Conservation (phyloP, 2,888 invertebrate species). For the Xestobium rufovillosum region DNA sequence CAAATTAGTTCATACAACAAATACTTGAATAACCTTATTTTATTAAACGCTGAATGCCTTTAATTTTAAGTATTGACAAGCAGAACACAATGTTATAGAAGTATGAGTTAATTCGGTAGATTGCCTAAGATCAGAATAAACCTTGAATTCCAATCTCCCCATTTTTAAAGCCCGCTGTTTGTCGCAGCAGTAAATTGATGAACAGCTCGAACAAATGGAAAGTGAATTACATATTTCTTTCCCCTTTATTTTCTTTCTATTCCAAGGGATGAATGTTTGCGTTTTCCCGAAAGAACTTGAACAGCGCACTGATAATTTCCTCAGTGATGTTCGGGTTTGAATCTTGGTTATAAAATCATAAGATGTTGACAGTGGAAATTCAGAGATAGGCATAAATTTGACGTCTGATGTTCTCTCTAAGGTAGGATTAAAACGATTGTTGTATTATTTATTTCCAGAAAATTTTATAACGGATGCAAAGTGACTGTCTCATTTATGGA, state of each 20-base stretch:
- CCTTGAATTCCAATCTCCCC: too few species aligned
- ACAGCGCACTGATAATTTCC: conserved; percentile 33
- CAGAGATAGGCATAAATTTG: conserved; percentile 18
- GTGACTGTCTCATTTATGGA: too few species aligned
- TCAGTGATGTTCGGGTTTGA: conserved; percentile 31
- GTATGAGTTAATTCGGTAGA: too few species aligned
- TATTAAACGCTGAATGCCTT: too few species aligned
- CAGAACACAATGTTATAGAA: too few species aligned
- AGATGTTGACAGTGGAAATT: conserved; percentile 26
- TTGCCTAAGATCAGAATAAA: too few species aligned
- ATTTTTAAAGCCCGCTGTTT: too few species aligned
- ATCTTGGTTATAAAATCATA: conserved; percentile 30
- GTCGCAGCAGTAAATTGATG: conserved; percentile 23
- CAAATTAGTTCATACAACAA: too few species aligned
- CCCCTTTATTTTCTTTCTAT: conserved; percentile 40
- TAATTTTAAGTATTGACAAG: too few species aligned
- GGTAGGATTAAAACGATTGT: conserved; percentile 1
- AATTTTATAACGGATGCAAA: conserved; percentile 5
- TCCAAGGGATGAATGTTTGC: conserved; percentile 37
- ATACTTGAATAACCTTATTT: too few species aligned
- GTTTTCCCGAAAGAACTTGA: conserved; percentile 24
- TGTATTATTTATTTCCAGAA: conserved; percentile 10
- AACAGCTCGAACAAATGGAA: conserved; percentile 29
- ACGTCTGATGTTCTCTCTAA: conserved; percentile 12
- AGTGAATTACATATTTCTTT: conserved; percentile 29